Percentiles rank a stretch among this genome's conserved stretches.
These are phyloP conservation scores for Lonchura striata DNA, from an alignment of 2,113 vertebrate species.

Conservation along the genomic window DNA sequence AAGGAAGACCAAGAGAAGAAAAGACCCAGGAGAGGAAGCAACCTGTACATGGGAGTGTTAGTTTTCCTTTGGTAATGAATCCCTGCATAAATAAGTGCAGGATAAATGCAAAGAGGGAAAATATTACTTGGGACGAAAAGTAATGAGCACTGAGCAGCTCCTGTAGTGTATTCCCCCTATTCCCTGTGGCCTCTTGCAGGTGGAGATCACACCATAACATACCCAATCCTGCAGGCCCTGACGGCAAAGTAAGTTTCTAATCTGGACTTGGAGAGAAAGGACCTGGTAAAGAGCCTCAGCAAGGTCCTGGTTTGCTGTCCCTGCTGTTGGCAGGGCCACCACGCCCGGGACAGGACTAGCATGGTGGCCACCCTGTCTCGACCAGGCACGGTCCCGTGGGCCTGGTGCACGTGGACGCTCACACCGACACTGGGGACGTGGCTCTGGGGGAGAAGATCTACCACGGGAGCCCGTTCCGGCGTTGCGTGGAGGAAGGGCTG, in stretches of 20 bases:
- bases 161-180: no score
- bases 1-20: background rate
- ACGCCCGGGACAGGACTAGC: accelerated
- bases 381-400: slow-evolving; percentile 87
- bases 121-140: background rate
- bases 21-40: background rate
- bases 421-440: slow-evolving; percentile 80
- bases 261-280: background rate
- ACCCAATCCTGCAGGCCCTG: slow-evolving; percentile 91
- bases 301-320: background rate
- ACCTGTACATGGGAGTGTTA: background rate
- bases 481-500: slow-evolving; percentile 88
- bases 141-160: accelerated
- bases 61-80: background rate
- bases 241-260: slow-evolving; percentile 82
- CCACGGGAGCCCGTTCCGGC: slow-evolving; percentile 87
- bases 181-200: slow-evolving; percentile 69
- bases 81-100: background rate
- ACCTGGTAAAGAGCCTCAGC: background rate
- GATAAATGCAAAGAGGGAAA: background rate
- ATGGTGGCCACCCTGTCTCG: accelerated
- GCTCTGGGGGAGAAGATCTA: slow-evolving; percentile 86
- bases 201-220: slow-evolving; percentile 92
- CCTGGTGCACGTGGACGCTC: slow-evolving; percentile 91
- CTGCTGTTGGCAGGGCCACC: accelerated